Evolutionary conservation across 1,140 invertebrate species (phyloP), one percentile per base, ranked within the genome.

Genomic region (Hycleus cichorii): DNA sequence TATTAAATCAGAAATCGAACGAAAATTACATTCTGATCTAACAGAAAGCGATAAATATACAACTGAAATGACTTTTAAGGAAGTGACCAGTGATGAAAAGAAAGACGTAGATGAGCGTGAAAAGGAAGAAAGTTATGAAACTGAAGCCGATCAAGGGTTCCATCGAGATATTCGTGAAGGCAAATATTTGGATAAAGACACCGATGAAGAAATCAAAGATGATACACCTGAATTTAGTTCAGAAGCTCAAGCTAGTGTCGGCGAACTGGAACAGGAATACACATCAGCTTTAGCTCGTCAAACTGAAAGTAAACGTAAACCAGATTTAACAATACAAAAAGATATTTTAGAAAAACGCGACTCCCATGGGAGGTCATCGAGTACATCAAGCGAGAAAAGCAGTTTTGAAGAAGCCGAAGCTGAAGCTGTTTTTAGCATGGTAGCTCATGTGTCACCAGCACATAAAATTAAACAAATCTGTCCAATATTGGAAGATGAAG

Each of bases 401-500:
- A 74, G 71, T 58, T 72, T 73, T 52, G 76, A 78, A 62, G 72
- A 78, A 65, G 76, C 76, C 18, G 78, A 79, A 71, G 77, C 76
- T 42, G 78, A 79, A 65, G 75, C 75, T 5, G 76, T 70, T 39
- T 77, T 77, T 58, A 75, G 70, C 49, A 75, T 76, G 74, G 72
- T 75, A 38, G 70, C 75, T 6, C 76, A 76, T 59, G 62, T 75
- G 27, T 74, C 72, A 10, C 74, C 74, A 24, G 65, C 67, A 7
- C 69, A 72, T 49, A 74, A 75, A 60, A 64, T 72, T 2, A 71
- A 72, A 59, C 69, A 74, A 55, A 75, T 76, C 10, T 69, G 70
- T 25, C 75, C 80, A 1, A 81, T 82, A 50, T 68, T 78, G 8
- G 80, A 83, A 66, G 79, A 82, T 57, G 74, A 73, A 52, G 73